These are phyloP conservation scores for Oreotragus oreotragus DNA, from an alignment of 2,113 vertebrate genomes.

Conservation along the genomic window DNA sequence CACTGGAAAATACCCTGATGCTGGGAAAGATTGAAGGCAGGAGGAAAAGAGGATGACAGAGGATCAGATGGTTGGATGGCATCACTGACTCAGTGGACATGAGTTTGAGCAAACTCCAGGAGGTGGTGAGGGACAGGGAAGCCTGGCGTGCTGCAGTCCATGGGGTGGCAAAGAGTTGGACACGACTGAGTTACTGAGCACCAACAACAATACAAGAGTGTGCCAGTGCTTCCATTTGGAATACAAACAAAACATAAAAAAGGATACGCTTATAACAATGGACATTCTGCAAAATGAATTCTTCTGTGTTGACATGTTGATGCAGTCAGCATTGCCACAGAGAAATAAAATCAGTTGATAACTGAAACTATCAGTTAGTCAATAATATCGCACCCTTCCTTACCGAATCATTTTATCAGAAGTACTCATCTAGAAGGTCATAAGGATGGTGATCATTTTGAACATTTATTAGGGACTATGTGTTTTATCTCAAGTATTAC, in stretches of 20 bases:
- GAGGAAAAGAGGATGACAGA: neutral
- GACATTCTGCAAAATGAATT: neutral
- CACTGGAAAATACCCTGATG: neutral
- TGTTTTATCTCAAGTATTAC: neutral
- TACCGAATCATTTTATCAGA: neutral
- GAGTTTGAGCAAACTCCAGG: neutral
- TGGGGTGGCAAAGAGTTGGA: accelerated
- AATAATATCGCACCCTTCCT: neutral
- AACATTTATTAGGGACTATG: neutral
- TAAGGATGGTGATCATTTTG: neutral
- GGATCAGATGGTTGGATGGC: neutral
- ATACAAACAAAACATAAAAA: neutral
- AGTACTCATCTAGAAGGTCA: neutral
- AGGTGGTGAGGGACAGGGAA: neutral
- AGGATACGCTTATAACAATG: neutral
- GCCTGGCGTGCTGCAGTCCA: neutral
- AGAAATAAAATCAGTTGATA: neutral
- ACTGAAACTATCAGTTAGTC: neutral
- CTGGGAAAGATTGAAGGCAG: neutral
- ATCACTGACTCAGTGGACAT: neutral
- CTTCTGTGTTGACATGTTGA: neutral
- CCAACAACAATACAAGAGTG: neutral
- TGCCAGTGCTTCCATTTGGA: neutral
- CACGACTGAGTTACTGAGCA: neutral
- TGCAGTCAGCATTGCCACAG: neutral